Evolutionary conservation across 92 coral and sea anemone genomes (phyloP).

Genomic region (Galaxea fascicularis): DNA sequence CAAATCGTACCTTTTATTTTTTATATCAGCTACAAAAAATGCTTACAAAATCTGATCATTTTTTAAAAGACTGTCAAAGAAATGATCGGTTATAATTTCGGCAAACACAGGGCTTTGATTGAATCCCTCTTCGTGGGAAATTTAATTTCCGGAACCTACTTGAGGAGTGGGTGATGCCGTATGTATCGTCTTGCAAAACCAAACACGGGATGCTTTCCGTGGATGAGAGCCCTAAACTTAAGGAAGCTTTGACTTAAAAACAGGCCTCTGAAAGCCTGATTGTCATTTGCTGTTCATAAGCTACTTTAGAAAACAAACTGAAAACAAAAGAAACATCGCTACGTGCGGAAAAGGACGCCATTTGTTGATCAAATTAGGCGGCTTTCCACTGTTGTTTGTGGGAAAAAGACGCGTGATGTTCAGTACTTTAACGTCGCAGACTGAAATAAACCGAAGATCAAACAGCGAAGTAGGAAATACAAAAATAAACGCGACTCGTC

Average conservation of each 20-base stretch:
- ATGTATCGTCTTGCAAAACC: background rate
- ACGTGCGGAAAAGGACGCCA: background rate
- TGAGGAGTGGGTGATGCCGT: background rate
- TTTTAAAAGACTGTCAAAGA: too few relatives aligned
- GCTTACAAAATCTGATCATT: too few relatives aligned
- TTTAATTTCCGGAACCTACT: conserved; percentile 10
- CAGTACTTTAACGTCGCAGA: background rate
- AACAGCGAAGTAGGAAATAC: background rate
- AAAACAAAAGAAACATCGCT: background rate
- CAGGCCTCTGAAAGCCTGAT: background rate
- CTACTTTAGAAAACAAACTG: background rate
- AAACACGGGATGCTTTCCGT: background rate
- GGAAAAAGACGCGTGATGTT: background rate
- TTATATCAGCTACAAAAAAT: background rate
- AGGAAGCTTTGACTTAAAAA: background rate
- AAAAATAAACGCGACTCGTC: background rate
- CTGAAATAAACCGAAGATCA: background rate
- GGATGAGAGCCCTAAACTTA: background rate
- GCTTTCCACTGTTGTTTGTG: background rate
- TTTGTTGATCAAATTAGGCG: conserved; percentile 3
- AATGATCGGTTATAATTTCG: too few relatives aligned
- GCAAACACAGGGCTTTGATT: too few relatives aligned
- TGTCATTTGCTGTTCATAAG: background rate
- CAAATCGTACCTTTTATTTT: background rate
- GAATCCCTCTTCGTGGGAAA: background rate